Percentiles rank a stretch among this genome's conserved stretches.
phyloP scores from a whole-genome alignment of 2,113 vertebrate species.

The Ctenodactylus gundi region DNA sequence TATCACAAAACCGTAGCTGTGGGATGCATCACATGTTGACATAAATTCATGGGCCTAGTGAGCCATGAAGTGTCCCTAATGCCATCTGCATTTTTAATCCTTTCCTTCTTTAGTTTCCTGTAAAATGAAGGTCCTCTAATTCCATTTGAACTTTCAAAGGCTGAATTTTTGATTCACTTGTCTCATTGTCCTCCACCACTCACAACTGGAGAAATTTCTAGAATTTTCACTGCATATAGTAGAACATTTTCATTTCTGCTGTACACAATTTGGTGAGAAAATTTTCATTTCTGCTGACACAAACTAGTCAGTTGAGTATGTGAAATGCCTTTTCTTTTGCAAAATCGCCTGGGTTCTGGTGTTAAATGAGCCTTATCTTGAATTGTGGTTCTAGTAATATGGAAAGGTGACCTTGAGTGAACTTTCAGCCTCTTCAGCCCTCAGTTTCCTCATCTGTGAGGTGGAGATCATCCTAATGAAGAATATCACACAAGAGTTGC shows the following conservation, averaged over 20 bases:
- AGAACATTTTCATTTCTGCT: background rate
- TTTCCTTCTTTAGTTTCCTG: background rate
- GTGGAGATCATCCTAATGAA: background rate
- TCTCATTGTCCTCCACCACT: background rate
- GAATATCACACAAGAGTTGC: background rate
- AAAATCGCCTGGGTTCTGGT: background rate
- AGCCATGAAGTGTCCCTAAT: background rate
- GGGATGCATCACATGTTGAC: too few relatives aligned
- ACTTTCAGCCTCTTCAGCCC: background rate
- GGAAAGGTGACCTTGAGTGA: background rate
- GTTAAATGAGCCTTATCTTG: background rate
- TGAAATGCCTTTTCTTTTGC: background rate
- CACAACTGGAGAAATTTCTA: background rate
- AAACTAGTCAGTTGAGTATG: background rate
- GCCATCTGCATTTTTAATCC: background rate
- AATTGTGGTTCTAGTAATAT: background rate
- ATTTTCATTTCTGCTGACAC: too few relatives aligned
- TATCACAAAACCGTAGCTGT: accelerated
- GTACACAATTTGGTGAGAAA: background rate
- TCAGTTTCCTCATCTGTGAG: background rate
- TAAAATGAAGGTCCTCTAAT: background rate
- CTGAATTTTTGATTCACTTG: background rate
- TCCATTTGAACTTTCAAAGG: background rate
- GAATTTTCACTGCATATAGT: background rate
- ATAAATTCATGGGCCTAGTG: background rate